A percentile compares a stretch with the other conserved stretches of the same genome.
Conservation (phyloP, 2,113 vertebrate species). For the Tachysurus fulvidraco region DNA sequence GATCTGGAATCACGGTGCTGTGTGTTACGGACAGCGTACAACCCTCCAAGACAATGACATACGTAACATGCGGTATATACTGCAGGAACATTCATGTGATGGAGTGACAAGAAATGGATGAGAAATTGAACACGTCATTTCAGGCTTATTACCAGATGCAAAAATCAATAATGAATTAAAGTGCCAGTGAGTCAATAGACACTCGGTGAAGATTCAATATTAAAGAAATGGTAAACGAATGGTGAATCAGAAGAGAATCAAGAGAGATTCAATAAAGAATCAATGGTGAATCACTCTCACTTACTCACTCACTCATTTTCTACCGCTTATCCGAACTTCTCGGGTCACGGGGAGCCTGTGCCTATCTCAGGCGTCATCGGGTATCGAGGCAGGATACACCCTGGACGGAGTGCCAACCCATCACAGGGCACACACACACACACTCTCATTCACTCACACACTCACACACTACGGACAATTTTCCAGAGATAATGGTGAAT, state of each 20-base stretch:
- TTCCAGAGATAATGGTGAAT: too few relatives aligned
- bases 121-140: neutral
- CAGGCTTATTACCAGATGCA: neutral
- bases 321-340: too few relatives aligned
- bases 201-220: neutral
- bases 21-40: neutral
- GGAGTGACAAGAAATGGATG: neutral
- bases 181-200: neutral
- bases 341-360: too few relatives aligned
- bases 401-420: too few relatives aligned
- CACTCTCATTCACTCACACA: too few relatives aligned
- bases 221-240: neutral
- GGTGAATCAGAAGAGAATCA: neutral
- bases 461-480: too few relatives aligned
- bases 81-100: neutral
- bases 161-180: neutral
- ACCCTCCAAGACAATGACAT: neutral
- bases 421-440: too few relatives aligned
- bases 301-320: too few relatives aligned
- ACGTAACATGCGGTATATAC: neutral
- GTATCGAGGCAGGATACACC: too few relatives aligned
- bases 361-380: too few relatives aligned
- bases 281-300: neutral
- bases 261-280: neutral
- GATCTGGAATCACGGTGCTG: neutral